Base-by-base conservation (phyloP, 2,113 vertebrate species). In the Phalacrocorax brasilianus region DNA sequence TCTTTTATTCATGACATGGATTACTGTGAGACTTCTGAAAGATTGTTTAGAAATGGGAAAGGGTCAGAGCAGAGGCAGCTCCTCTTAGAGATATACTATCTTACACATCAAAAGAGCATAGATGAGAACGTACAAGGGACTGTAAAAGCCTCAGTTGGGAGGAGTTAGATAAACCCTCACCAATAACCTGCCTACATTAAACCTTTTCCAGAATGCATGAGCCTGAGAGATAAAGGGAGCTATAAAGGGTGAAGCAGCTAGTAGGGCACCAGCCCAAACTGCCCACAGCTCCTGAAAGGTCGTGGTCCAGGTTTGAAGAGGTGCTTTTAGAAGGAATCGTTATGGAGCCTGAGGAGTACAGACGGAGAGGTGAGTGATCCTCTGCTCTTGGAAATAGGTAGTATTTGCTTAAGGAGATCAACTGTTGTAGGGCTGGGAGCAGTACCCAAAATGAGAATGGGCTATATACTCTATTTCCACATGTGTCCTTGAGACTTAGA, bases 311-410 rank as follows among this genome's bases (percentile, higher is more conserved):
- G 18, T 76, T 44, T 35, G 88, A 50, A 63, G 88, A 83, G 52
- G 65, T 45, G 45, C 47, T 79, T 78, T 56, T 27, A 26, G 63
- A 55, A 89, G 59, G 49, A 68, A 24, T 18, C 44, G 1, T 23
- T 28, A 98, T 98, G 98, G 97, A 98, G 35, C 96, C 97, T 1
- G 95, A 97, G 71, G 98, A 98, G 86, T 98, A 98, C 97, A 97
- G 98, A 45, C 71, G n/a, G 84, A 97, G 98, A 97, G 98, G 98
- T 98, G 90, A 94, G 97, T 96, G 86, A 42, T 58, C 27, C 13
- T 10, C 44, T 44, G 47, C 84, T 92, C 55, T 63, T 52, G 52
- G 21, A 33, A 71, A 26, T 0, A 8, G 30, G 40, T 67, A 26
- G 13, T 11, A 1, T 62, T 72, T 89, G 14, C 35, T 86, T 0